Conservation (phyloP, 2,797 vertebrate species). For the Telmatherina bonti region DNA sequence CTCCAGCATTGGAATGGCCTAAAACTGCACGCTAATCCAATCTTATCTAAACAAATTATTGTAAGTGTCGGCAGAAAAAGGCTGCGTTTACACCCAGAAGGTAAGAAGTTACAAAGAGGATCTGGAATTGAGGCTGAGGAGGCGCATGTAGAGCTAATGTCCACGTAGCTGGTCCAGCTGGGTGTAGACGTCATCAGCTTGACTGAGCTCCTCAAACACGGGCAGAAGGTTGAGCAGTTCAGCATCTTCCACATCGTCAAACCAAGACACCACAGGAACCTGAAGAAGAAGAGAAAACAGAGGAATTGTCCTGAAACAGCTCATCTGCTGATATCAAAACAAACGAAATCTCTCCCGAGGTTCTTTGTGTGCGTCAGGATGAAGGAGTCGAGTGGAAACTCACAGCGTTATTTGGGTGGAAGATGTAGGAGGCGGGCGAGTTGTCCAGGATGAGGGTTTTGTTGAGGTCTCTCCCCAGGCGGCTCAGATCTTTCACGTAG, state of each 20-base stretch:
- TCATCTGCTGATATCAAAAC: not conserved
- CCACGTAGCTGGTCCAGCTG: constrained; percentile 89
- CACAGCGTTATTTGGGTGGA: constrained; percentile 94
- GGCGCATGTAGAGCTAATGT: constrained; percentile 64
- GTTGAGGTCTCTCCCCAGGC: constrained; percentile 89
- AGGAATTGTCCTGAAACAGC: not conserved
- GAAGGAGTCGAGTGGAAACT: constrained; percentile 57
- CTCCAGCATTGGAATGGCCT: constrained; percentile 37
- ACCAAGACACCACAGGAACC: constrained; percentile 95
- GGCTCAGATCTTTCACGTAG: constrained; percentile 94
- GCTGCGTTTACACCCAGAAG: constrained; percentile 8
- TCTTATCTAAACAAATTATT: constrained; percentile 40
- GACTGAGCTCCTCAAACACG: constrained; percentile 92
- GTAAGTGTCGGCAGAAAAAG: constrained; percentile 35
- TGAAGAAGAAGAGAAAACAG: constrained; percentile 45
- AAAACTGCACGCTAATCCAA: constrained; percentile 15
- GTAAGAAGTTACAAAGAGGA: constrained; percentile 6
- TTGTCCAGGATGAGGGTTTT: constrained; percentile 94
- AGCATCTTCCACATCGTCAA: constrained; percentile 91
- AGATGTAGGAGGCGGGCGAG: constrained; percentile 94
- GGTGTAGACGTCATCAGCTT: constrained; percentile 88
- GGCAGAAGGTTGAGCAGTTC: constrained; percentile 93
- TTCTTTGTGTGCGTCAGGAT: too few species aligned
- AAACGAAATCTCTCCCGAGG: not conserved
- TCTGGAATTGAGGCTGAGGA: not conserved